Evolutionary conservation across 2,888 invertebrate genomes (phyloP), one percentile per base, ranked within the genome.

Genomic region (Orchesellides sinensis): DNA sequence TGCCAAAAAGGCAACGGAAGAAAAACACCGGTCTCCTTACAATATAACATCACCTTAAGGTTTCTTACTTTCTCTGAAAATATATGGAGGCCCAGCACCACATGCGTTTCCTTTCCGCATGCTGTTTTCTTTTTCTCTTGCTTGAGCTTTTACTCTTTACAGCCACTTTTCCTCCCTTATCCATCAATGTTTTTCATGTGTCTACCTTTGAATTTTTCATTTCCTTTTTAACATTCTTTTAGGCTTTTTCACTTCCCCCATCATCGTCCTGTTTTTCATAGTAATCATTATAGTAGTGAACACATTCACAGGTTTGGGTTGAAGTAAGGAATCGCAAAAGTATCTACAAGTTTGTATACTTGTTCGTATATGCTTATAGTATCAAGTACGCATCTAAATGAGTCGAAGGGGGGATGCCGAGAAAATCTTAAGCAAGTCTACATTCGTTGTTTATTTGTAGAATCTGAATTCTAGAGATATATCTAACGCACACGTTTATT

Each of bases 181-280:
- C 86, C 85, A 87, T 87, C 86, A 87, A 83, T 87, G 83, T 83
- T 82, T 83, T 40, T 79, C 81, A 65, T 82, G 56, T 63, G 65
- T 47, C 79, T 85, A 79, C 84, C 83, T 84, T 87, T 87, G 84
- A 87, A 85, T 87, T 87, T 87, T 85, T 87, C 84, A 85, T 87
- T 84, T 84, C 63, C 75, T 77, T 79, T 75, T 63, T 79, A 74
- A 63, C 52, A 59, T 59, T 17, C 59, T 40, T 40, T 40, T 40
- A 10, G 40, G 40, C 40, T n/a, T 40, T 2, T 14, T 40, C 40
- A 40, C 10, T n/a, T 1, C n/a, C 40, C n/a, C n/a, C 10, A 40
- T 2, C 40, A n/a, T 40, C 40, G n/a, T 40, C 40, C 40, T 8
- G n/a, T 2, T 40, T n/a, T 14, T 40, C 40, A 40, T 40, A 2